Evolutionary conservation across 2,113 vertebrate genomes (phyloP), one percentile per base, ranked within the genome.

Genomic region (Uria lomvia): DNA sequence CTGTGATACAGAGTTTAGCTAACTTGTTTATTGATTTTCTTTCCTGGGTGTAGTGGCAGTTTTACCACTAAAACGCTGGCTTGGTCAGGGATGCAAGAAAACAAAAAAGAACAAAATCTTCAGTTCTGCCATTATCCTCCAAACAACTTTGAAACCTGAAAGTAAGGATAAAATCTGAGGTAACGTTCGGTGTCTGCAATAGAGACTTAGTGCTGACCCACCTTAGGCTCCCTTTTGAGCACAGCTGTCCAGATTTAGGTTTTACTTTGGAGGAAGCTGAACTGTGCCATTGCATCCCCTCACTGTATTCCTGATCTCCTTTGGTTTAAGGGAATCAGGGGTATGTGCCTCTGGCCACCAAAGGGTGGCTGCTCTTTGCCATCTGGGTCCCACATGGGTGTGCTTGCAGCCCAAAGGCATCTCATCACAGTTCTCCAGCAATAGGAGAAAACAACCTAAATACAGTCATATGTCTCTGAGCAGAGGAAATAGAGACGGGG

Each of bases 161-260:
- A 78, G 17, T 3, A 12, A 75, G 16, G 32, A 42, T 71, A 63
- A 90, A 87, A 81, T 29, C 45, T 71, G 70, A 78, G 65, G 34
- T 74, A 7, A 45, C 0, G 0, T 45, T 74, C 2, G 1, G 52
- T 90, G 45, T 34, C 24, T 89, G 38, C 30, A 71, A 0, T 13
- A 49, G 36, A 58, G 24, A 62, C 38, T 32, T 17, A 42, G 16
- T 2, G 5, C 23, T 68, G 84, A 76, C 38, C 13, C 29, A 17
- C 29, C 24, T 67, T 26, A 40, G 67, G 18, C 38, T 92, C 21
- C 8, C 20, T 38, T 73, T 66, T 26, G 66, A 43, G 17, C 59
- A 40, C 55, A 73, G 24, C n/a, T 38, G 10, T 45, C 24, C 68
- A 29, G 42, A 11, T 62, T 20, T 62, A 40, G 50, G 45, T 34